Base-by-base conservation (phyloP, 2,888 invertebrate species). In the Sesia bembeciformis region DNA sequence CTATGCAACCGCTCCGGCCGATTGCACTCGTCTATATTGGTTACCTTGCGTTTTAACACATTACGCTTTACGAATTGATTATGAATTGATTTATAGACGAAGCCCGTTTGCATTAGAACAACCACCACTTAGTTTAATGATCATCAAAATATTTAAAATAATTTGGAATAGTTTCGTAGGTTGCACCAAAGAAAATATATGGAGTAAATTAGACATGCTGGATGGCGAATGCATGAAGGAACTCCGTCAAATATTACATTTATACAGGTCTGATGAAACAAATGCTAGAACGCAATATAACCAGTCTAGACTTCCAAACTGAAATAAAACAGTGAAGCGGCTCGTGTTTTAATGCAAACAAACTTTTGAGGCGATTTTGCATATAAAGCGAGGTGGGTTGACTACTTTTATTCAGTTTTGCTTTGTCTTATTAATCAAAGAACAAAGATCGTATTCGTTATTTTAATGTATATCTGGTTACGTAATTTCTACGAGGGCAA, bases 311-410 rank as follows among this genome's bases (percentile, higher is more conserved):
- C 84, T 82, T 71, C 74, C 78, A 67, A 86, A 89, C 81, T 87
- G 76, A 89, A 89, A 89, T 73, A 88, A 89, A 89, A 89, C 84
- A 84, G 85, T 88, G 81, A 89, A 89, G 89, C 89, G 89, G 87
- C 87, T 87, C 81, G 89, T 89, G 89, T 89, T 89, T 84, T 88
- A 89, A 89, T 89, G 89, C 89, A 89, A 89, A 89, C 88, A 89
- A 89, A 89, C 88, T 88, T 87, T 83, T 82, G 85, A 89, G 89
- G 89, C 89, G 86, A 88, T 81, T 86, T 89, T 89, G 89, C 89
- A 88, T 89, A 89, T 88, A 81, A 89, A 89, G 89, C 89, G 87
- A 89, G 89, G 89, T 89, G 89, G 89, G 88, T 88, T 85, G 85
- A 81, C 89, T 89, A 89, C 89, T 82, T 83, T 78, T 80, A 67